Evolutionary conservation across 2,888 invertebrate species (phyloP).

Genomic region (Ferdinandea cuprea): DNA sequence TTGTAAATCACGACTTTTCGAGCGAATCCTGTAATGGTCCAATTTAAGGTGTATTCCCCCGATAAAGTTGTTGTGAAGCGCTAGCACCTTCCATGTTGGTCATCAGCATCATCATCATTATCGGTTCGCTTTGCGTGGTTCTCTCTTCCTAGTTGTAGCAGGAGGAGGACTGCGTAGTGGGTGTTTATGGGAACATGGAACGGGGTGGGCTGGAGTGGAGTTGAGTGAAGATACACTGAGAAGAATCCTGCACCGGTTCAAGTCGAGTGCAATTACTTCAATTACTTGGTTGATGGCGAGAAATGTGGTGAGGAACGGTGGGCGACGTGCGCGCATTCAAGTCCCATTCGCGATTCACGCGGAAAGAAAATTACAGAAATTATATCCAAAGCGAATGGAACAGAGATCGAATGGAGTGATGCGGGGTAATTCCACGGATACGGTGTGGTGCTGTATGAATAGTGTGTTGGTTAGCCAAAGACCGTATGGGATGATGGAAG

Average conservation of each 20-base stretch:
- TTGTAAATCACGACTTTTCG: constrained; percentile 74
- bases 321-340: constrained; percentile 39
- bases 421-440: constrained; percentile 49
- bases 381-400: constrained; percentile 51
- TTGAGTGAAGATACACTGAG: neutral
- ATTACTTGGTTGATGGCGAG: too few relatives aligned
- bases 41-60: constrained; percentile 67
- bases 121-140: constrained; percentile 42
- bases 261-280: constrained; percentile 73
- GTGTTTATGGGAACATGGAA: constrained; percentile 30
- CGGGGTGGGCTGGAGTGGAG: neutral
- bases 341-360: constrained; percentile 66
- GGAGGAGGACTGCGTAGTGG: constrained; percentile 58
- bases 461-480: constrained; percentile 12
- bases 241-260: constrained; percentile 55
- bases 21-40: constrained; percentile 69
- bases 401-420: constrained; percentile 11
- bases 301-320: constrained; percentile 47
- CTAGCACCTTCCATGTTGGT: constrained; percentile 69
- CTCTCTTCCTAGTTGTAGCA: constrained; percentile 58
- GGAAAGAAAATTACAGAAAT: constrained; percentile 72
- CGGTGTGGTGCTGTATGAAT: constrained; percentile 28
- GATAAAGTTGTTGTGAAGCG: constrained; percentile 71
- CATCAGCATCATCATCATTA: constrained; percentile 70
- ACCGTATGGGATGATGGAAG: constrained; percentile 49